Evolutionary conservation across 2,113 vertebrate genomes (phyloP).

Genomic region (Glaucomys volans): DNA sequence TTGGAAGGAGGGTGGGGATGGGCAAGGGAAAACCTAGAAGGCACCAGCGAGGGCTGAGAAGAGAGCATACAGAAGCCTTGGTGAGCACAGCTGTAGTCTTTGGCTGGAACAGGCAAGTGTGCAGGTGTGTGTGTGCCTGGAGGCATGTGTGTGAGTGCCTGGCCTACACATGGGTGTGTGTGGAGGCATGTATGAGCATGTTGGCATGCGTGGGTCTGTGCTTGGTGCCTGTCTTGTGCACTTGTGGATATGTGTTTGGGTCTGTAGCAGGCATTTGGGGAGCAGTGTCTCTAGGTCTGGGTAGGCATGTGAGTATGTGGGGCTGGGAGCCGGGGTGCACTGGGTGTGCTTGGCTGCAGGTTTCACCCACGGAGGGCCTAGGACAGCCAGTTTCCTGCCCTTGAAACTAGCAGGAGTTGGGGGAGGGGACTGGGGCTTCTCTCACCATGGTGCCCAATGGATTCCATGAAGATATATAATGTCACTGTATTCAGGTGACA

Average conservation of each 20-base stretch:
- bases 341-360: accelerated
- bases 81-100: neutral
- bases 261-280: neutral
- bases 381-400: too few species aligned
- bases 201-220: neutral
- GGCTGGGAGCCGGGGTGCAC: neutral
- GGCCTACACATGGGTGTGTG: neutral
- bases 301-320: neutral
- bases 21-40: neutral
- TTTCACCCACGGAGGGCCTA: neutral
- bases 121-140: neutral
- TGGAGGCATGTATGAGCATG: neutral
- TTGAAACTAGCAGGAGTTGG: neutral
- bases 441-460: too few species aligned
- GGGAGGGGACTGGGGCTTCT: neutral
- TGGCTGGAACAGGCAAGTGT: neutral
- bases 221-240: neutral
- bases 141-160: neutral
- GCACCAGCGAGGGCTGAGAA: neutral
- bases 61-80: neutral
- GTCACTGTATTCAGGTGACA: neutral
- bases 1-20: neutral
- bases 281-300: neutral
- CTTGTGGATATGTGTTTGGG: neutral
- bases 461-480: too few species aligned